These are phyloP conservation scores for Leptodactylus fallax DNA, from an alignment of 2,797 vertebrate species.

Conservation along the genomic window DNA sequence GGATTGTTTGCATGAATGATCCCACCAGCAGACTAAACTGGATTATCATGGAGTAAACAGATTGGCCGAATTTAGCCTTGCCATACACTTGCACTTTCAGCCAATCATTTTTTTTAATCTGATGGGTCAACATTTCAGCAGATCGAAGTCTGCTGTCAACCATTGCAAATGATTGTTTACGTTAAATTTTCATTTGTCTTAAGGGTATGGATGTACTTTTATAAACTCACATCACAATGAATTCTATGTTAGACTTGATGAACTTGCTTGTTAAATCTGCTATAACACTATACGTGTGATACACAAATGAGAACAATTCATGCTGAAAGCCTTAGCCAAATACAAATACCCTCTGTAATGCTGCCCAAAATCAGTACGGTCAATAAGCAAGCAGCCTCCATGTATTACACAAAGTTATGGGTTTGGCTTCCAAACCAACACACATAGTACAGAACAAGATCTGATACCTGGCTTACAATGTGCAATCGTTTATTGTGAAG, in stretches of 20 bases:
- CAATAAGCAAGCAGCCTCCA: neutral
- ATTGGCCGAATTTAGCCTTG: no score
- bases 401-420: neutral
- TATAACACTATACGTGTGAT: neutral
- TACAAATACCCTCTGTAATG: neutral
- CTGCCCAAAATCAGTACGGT: neutral
- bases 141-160: no score
- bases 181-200: no score
- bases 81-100: no score
- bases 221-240: no score
- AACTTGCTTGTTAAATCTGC: neutral
- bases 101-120: no score
- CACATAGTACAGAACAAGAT: conserved; percentile 18
- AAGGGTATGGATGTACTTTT: no score
- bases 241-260: neutral
- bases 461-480: neutral
- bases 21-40: no score
- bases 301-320: neutral
- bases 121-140: no score
- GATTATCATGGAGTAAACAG: no score
- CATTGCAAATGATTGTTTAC: no score
- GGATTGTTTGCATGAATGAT: no score
- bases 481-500: neutral
- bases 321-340: neutral
- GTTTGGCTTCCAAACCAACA: conserved; percentile 26